phyloP scores from a whole-genome alignment of 2,888 invertebrate genomes.

The Ellobium chinense region DNA sequence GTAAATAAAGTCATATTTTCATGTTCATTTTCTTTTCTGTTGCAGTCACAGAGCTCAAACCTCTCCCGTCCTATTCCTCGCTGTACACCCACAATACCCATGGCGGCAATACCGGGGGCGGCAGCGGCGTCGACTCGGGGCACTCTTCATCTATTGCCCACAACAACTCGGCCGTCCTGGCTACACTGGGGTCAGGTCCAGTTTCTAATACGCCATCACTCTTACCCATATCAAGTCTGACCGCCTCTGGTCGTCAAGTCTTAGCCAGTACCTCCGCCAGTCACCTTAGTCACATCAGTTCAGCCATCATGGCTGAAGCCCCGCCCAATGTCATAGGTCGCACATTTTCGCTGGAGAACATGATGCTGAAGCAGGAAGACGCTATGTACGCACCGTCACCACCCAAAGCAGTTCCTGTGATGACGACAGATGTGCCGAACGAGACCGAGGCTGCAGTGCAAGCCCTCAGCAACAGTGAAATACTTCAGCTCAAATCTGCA shows the following conservation, averaged over 20 bases:
- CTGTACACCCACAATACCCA: conserved; percentile 27
- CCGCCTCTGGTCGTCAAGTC: conserved; percentile 40
- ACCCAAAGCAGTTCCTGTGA: conserved; percentile 57
- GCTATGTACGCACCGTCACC: conserved; percentile 55
- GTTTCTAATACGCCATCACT: conserved; percentile 23
- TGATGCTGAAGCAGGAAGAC: conserved; percentile 54
- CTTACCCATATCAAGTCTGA: conserved; percentile 50
- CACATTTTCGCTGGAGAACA: conserved; percentile 44
- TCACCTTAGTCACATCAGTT: conserved; percentile 34
- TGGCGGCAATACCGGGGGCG: neutral
- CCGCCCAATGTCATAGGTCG: conserved; percentile 42
- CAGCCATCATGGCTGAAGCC: conserved; percentile 24
- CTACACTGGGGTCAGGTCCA: conserved; percentile 49
- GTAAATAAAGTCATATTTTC: too few relatives aligned
- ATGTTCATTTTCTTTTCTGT: neutral
- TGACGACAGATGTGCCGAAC: conserved; percentile 39
- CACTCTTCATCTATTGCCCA: neutral
- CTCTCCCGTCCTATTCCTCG: conserved; percentile 43
- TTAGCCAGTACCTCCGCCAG: conserved; percentile 39
- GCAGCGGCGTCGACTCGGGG: neutral
- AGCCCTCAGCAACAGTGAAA: conserved; percentile 46
- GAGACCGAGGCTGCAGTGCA: conserved; percentile 46
- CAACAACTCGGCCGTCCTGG: conserved; percentile 56
- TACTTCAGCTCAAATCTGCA: conserved; percentile 53
- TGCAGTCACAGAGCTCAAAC: conserved; percentile 42